These are phyloP conservation scores for Sminthopsis crassicaudata DNA, from an alignment of 2,113 vertebrate genomes.

Conservation along the genomic window DNA sequence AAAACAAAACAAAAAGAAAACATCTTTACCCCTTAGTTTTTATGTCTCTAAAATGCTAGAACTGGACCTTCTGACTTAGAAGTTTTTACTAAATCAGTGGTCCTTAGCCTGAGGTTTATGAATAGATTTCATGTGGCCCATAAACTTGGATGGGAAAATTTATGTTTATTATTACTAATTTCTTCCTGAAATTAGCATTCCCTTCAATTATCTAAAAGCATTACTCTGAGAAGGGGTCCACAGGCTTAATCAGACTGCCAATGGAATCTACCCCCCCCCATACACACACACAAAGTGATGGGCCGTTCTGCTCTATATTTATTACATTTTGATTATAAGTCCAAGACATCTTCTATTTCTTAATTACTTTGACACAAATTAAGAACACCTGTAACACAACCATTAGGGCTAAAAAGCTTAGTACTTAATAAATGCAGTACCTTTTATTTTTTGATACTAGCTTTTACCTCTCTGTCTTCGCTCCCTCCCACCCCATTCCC, in stretches of 20 bases:
- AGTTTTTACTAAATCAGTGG: neutral
- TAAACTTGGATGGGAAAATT: neutral
- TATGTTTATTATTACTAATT: neutral
- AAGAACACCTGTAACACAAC: neutral
- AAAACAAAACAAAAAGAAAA: too few species aligned
- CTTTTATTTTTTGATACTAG: neutral
- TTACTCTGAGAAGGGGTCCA: neutral
- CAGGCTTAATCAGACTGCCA: neutral
- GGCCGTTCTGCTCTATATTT: neutral
- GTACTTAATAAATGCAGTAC: neutral
- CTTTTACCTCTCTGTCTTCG: neutral
- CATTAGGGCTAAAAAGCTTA: neutral
- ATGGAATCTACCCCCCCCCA: neutral
- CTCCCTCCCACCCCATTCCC: neutral
- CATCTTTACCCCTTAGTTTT: neutral
- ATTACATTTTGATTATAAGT: neutral
- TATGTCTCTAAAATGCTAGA: neutral
- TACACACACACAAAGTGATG: neutral
- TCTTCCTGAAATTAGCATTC: neutral
- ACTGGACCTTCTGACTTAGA: neutral
- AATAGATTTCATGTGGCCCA: neutral
- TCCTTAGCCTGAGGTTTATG: neutral
- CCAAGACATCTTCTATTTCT: neutral
- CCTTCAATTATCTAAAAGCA: neutral
- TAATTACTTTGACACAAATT: neutral